These are phyloP conservation scores for Iphiclides podalirius DNA, from an alignment of 2,888 invertebrate genomes.

Conservation along the genomic window DNA sequence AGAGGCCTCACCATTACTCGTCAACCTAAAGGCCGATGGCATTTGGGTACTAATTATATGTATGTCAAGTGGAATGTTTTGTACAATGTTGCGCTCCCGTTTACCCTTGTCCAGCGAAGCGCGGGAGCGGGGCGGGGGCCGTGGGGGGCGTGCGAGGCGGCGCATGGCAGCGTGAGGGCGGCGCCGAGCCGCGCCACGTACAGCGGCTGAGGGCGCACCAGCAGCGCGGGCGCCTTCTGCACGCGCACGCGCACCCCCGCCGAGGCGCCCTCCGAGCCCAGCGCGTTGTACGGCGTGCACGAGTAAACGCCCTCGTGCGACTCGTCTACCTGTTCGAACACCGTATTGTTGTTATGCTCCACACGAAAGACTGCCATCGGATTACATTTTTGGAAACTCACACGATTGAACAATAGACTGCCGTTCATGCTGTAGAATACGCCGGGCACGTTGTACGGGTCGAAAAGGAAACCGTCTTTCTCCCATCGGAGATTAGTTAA, in stretches of 20 bases:
- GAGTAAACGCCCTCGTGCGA: constrained; percentile 93
- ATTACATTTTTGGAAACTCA: constrained; percentile 27
- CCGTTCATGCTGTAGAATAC: constrained; percentile 92
- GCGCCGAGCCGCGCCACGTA: constrained; percentile 92
- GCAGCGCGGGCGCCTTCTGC: constrained; percentile 91
- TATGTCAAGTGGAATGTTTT: too few relatives aligned
- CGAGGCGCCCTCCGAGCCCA: constrained; percentile 92
- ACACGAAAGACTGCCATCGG: too few relatives aligned
- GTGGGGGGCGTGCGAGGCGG: constrained; percentile 81
- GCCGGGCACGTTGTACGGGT: constrained; percentile 93
- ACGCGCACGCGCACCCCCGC: constrained; percentile 91
- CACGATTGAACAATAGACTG: constrained; percentile 88
- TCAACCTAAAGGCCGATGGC: too few relatives aligned
- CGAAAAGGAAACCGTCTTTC: constrained; percentile 94
- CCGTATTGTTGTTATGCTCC: not conserved
- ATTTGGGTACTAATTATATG: too few relatives aligned
- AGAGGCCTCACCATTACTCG: too few relatives aligned
- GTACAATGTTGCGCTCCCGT: too few relatives aligned
- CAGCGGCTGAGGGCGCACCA: constrained; percentile 88
- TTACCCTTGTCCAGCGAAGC: constrained; percentile 46
- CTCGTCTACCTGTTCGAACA: constrained; percentile 82
- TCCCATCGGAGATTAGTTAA: constrained; percentile 94
- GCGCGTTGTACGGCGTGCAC: constrained; percentile 94
- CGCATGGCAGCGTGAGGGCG: constrained; percentile 90
- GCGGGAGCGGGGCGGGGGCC: constrained; percentile 33